Percentiles rank a stretch among this genome's conserved stretches.
phyloP scores from a whole-genome alignment of 2,797 vertebrate species.

The Coreius guichenoti region DNA sequence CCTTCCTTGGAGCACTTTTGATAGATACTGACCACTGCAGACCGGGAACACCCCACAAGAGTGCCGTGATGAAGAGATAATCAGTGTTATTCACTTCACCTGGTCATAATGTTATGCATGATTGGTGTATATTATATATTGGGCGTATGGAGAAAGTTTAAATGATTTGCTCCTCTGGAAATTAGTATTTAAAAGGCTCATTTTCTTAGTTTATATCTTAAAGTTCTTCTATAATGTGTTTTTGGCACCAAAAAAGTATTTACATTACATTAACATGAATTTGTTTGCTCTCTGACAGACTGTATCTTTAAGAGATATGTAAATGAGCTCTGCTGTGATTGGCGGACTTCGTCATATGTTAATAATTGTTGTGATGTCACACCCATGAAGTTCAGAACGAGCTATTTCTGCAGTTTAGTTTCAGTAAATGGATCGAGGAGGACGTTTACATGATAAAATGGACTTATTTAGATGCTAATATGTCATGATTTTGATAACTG shows the following conservation, averaged over 20 bases:
- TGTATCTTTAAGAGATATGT: conserved; percentile 11
- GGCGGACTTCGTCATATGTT: not conserved
- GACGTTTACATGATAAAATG: not conserved
- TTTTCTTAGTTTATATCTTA: not conserved
- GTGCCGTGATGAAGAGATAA: too few species aligned
- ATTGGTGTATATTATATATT: too few species aligned
- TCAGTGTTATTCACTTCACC: too few species aligned
- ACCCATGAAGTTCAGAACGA: not conserved
- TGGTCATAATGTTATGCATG: too few species aligned
- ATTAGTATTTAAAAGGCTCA: not conserved
- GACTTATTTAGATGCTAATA: not conserved
- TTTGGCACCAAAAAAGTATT: not conserved
- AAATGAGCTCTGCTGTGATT: conserved; percentile 14
- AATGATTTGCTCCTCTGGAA: not conserved
- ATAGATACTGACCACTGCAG: too few species aligned
- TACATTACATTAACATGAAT: not conserved
- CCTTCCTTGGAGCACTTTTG: too few species aligned
- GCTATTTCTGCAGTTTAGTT: not conserved
- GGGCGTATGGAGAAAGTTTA: too few species aligned
- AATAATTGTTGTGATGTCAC: not conserved
- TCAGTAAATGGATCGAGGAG: not conserved
- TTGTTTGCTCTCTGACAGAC: not conserved
- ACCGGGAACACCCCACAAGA: too few species aligned
- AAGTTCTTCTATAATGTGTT: not conserved
- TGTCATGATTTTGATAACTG: not conserved